A percentile compares a stretch with the other conserved stretches of the same genome.
These are phyloP conservation scores for Metopia argyrocephala DNA, from an alignment of 2,888 invertebrate genomes.

Conservation along the genomic window DNA sequence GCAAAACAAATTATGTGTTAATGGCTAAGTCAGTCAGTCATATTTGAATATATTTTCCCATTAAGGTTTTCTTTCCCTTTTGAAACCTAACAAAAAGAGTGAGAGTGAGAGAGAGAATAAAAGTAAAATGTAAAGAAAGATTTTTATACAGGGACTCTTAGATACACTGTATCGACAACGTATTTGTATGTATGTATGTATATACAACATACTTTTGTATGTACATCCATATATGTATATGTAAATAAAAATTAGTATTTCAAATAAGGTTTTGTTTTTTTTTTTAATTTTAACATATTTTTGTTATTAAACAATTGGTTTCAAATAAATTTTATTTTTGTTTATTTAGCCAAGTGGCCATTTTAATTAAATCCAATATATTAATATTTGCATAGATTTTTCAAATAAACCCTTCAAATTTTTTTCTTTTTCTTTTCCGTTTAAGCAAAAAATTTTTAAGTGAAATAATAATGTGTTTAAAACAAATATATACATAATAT, in stretches of 20 bases:
- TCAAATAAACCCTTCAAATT: too few species aligned
- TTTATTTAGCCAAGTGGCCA: constrained; percentile 41
- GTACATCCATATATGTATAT: background rate
- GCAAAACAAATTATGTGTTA: constrained; percentile 50
- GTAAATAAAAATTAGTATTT: constrained; percentile 51
- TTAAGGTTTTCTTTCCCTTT: constrained; percentile 1
- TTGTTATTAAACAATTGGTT: constrained; percentile 44
- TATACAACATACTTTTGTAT: background rate
- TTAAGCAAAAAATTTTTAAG: too few species aligned
- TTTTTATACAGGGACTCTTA: background rate
- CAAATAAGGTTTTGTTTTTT: constrained; percentile 57
- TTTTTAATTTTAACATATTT: constrained; percentile 46
- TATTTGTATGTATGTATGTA: too few species aligned
- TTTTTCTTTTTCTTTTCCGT: too few species aligned
- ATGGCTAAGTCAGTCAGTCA: constrained; percentile 16
- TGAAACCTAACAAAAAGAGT: background rate
- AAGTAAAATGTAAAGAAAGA: constrained; percentile 16
- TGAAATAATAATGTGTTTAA: too few species aligned
- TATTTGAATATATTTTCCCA: background rate
- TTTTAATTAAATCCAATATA: constrained; percentile 57
- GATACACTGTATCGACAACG: too few species aligned
- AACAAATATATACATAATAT: too few species aligned
- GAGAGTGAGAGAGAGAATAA: background rate
- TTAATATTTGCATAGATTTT: too few species aligned
- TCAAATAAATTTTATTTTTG: constrained; percentile 51